Conservation (phyloP, 2,888 invertebrate genomes). For the Tryphoninae sp. region DNA sequence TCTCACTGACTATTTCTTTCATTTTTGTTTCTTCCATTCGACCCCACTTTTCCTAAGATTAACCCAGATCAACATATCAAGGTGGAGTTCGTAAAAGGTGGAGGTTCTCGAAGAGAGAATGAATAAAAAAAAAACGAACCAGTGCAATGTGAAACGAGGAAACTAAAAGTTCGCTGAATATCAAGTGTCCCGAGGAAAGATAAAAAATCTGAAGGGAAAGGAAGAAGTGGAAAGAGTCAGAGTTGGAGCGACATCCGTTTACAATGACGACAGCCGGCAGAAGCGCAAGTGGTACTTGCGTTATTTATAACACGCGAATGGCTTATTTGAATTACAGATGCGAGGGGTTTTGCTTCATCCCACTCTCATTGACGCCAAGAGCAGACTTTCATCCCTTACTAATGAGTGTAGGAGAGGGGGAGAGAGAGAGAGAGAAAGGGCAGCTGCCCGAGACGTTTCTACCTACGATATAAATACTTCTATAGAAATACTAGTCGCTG, state of each 20-base stretch:
- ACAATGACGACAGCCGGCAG: slow-evolving; percentile 25
- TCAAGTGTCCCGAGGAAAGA: slow-evolving; percentile 15
- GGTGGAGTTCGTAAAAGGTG: slow-evolving; percentile 12
- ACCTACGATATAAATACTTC: slow-evolving; percentile 35
- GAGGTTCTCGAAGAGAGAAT: slow-evolving; percentile 8
- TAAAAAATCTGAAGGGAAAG: neutral
- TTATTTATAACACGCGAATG: slow-evolving; percentile 58
- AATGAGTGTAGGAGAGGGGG: neutral
- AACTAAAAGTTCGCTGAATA: slow-evolving; percentile 41
- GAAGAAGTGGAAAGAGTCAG: neutral
- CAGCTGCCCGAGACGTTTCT: slow-evolving; percentile 21
- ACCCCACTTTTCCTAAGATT: slow-evolving; percentile 36
- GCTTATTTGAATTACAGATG: slow-evolving; percentile 63
- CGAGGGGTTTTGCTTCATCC: slow-evolving; percentile 27
- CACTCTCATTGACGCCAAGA: slow-evolving; percentile 21
- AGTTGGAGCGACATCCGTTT: slow-evolving; percentile 19
- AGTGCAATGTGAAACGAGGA: slow-evolving; percentile 26
- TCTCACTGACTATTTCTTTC: slow-evolving; percentile 12
- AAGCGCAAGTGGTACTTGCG: slow-evolving; percentile 47
- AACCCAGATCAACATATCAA: slow-evolving; percentile 28
- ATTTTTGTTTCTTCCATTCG: slow-evolving; percentile 15
- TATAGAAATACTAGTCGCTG: neutral
- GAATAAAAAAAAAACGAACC: neutral
- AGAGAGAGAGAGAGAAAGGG: neutral
- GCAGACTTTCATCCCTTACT: slow-evolving; percentile 44